Percentiles rank a stretch among this genome's conserved stretches.
phyloP scores from a whole-genome alignment of 2,888 invertebrate species.

The Corbicula japonica region DNA sequence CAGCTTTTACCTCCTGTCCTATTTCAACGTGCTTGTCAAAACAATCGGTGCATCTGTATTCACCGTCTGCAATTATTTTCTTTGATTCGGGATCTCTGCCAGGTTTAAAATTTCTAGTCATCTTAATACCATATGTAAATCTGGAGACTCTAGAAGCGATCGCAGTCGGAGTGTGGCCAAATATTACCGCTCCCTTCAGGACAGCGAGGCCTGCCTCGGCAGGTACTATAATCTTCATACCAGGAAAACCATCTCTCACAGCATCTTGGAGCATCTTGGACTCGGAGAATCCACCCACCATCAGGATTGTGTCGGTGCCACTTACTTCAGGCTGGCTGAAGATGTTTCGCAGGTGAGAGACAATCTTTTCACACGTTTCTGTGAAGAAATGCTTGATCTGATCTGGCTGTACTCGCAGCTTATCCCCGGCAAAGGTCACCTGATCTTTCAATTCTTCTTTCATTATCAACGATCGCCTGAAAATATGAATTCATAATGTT shows the following conservation, averaged over 20 bases:
- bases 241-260: conserved; percentile 31
- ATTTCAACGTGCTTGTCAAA: conserved; percentile 52
- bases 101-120: conserved; percentile 1
- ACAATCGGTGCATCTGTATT: conserved; percentile 18
- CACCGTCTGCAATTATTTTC: conserved; percentile 23
- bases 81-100: conserved; percentile 31
- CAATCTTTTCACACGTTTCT: conserved; percentile 38
- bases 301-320: conserved; percentile 48
- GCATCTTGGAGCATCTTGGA: conserved; percentile 53
- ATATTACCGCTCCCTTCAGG: conserved; percentile 62
- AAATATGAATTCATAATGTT: too few relatives aligned
- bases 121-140: conserved; percentile 46
- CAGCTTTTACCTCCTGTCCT: conserved; percentile 41
- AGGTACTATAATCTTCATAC: conserved; percentile 49
- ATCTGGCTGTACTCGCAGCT: conserved; percentile 45
- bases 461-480: conserved; percentile 9
- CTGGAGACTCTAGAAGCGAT: conserved; percentile 46
- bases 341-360: conserved; percentile 40
- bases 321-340: conserved; percentile 31
- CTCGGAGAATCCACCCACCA: conserved; percentile 63
- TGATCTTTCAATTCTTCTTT: conserved; percentile 34
- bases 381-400: conserved; percentile 44
- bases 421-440: conserved; percentile 56
- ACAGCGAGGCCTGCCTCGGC: conserved; percentile 58
- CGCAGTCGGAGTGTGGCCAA: conserved; percentile 53